Conservation (phyloP, 2,797 vertebrate genomes). For the Sebastes taczanowskii region DNA sequence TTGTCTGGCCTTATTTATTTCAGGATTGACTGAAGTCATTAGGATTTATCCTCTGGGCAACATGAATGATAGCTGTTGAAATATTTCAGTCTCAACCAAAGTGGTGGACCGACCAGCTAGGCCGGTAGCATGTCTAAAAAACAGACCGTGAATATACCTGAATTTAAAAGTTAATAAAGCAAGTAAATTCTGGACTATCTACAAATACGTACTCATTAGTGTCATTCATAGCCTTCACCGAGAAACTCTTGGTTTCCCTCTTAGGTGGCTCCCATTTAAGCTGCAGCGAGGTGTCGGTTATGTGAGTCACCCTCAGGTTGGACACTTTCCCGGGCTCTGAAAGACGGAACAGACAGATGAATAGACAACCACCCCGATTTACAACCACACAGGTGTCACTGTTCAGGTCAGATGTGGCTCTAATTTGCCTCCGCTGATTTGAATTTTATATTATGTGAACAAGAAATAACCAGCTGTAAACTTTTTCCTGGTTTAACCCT, state of each 20-base stretch:
- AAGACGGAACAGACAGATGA: not conserved
- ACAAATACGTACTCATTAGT: not conserved
- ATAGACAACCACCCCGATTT: not conserved
- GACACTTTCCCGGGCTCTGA: constrained; percentile 63
- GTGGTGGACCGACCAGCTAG: not conserved
- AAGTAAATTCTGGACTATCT: not conserved
- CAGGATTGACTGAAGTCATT: not conserved
- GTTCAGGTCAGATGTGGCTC: not conserved
- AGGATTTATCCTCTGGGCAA: not conserved
- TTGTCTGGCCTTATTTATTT: not conserved
- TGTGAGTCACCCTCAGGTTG: fast-evolving
- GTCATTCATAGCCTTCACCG: fast-evolving
- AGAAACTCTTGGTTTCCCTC: not conserved
- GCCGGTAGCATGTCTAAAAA: not conserved
- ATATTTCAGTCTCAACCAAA: not conserved
- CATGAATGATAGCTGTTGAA: not conserved
- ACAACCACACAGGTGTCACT: not conserved
- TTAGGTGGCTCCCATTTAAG: not conserved
- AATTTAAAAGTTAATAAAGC: not conserved
- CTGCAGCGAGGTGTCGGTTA: fast-evolving
- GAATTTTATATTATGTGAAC: not conserved
- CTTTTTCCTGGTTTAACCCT: not conserved
- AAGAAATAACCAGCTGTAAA: not conserved
- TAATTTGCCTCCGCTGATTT: constrained; percentile 31
- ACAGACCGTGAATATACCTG: not conserved